Evolutionary conservation across 2,888 invertebrate genomes (phyloP), one percentile per base, ranked within the genome.

Genomic region (Hipparchia sbordonii): DNA sequence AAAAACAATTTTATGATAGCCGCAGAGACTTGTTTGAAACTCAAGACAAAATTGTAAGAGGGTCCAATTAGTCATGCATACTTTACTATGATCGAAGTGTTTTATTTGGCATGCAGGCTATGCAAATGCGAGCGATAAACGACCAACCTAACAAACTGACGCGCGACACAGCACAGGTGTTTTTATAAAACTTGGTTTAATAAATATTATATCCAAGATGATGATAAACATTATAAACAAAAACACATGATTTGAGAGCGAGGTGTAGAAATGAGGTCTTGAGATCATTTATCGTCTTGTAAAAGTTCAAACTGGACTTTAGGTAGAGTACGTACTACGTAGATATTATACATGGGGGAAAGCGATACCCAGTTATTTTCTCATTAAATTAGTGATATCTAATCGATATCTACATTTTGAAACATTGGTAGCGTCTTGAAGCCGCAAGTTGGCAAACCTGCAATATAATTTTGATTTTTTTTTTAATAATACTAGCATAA

Each of bases 51-150:
- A 72, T 60, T 72, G 60, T 23, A 45, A 67, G 63, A 72, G 68
- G 60, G 78, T 75, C 78, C 82, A 86, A 87, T 88, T 86, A 88
- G 85, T 85, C 84, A 85, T 83, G 84, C 84, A 81, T 83, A 80
- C 85, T 87, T 87, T 82, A 82, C 80, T 85, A 83, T 84, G 84
- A 85, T 86, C 81, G 84, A 85, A 79, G 82, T 81, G 80, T 85
- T 85, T 86, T 85, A 88, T 88, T 82, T 82, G 81, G 78, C 81
- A 78, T 85, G 84, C 81, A 80, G 46, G 63, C 39, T 86, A 89
- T 89, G 89, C 86, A 89, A 90, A 89, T 88, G 83, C 79, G 76
- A 76, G 81, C 82, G 85, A 84, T 87, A 87, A 86, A 83, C 82
- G 81, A 81, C 76, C 77, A 73, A 75, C 79, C 79, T 77, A 78